Evolutionary conservation across 2,113 vertebrate genomes (phyloP), one percentile per base, ranked within the genome.

Genomic region (Pogonocichla stellata): DNA sequence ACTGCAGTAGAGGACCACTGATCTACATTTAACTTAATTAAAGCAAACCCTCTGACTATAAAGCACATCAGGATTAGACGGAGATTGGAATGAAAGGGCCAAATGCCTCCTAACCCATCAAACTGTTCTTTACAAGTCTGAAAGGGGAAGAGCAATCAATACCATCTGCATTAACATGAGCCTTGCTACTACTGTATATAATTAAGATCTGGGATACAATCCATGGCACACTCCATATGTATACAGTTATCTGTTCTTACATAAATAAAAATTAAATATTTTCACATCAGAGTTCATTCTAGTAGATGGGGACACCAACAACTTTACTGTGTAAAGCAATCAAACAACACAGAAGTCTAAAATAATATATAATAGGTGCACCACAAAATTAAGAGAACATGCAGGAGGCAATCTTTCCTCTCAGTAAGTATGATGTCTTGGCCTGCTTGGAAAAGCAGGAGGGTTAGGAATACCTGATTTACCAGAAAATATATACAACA

Each of bases 21-120:
- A 90, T 77, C 38, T 25, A 43, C 87, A 72, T 75, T 87, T 75
- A 88, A 86, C 38, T 80, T 88, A 81, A 91, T 91, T 89, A 90
- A 90, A 95, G 56, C 62, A 94, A 96, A 77, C 36, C 54, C 60
- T 64, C 80, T 62, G 58, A 47, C 36, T 57, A 24, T 26, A 96
- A 73, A 86, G 80, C 54, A 58, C 26, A 47, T 42, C 74, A 88
- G 45, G 51, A 45, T 61, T 65, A 58, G 53, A 58, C 33, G 25
- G 34, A 82, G 60, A 67, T 13, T 20, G 12, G 51, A 67, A 65
- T 69, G 42, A 73, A 92, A 86, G 56, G 48, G 73, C 51, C 62
- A 87, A 87, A 86, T 72, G 69, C 42, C 67, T 94, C 56, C 40
- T 66, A 84, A 80, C 33, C 38, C 78, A 93, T 87, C 80, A 70